Conservation (phyloP, 2,113 vertebrate species). For the Mixornis gularis region DNA sequence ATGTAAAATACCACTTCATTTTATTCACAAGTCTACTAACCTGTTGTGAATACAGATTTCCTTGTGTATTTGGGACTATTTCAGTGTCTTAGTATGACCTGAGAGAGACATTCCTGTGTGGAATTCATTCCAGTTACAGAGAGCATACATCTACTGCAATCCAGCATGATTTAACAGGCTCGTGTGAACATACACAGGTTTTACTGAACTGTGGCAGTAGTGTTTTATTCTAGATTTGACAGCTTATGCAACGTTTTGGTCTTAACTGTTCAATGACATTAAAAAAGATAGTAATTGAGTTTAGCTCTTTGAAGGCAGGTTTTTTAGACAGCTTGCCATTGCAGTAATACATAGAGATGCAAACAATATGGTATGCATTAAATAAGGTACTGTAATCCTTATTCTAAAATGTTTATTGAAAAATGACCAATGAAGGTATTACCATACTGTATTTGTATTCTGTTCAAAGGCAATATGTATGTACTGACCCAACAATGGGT, state of each 20-base stretch:
- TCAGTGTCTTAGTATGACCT: not conserved
- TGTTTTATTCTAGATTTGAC: not conserved
- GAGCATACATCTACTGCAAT: not conserved
- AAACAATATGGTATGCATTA: not conserved
- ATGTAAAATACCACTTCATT: not conserved
- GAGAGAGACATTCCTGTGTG: not conserved
- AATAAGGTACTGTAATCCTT: not conserved
- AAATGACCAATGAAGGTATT: not conserved
- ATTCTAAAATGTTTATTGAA: not conserved
- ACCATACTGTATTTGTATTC: not conserved
- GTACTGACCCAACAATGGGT: not conserved
- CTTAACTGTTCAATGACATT: not conserved
- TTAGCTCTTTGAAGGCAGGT: not conserved
- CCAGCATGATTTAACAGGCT: not conserved
- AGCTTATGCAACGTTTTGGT: not conserved
- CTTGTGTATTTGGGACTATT: not conserved
- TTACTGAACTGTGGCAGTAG: not conserved
- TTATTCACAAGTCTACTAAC: not conserved
- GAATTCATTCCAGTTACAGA: not conserved
- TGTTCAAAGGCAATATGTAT: not conserved
- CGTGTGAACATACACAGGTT: not conserved
- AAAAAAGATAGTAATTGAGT: not conserved
- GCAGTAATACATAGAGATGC: not conserved
- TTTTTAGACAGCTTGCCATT: not conserved
- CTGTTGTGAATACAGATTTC: not conserved